Evolutionary conservation across 2,113 vertebrate species (phyloP), one percentile per base, ranked within the genome.

Genomic region (Ceyx melanurus): DNA sequence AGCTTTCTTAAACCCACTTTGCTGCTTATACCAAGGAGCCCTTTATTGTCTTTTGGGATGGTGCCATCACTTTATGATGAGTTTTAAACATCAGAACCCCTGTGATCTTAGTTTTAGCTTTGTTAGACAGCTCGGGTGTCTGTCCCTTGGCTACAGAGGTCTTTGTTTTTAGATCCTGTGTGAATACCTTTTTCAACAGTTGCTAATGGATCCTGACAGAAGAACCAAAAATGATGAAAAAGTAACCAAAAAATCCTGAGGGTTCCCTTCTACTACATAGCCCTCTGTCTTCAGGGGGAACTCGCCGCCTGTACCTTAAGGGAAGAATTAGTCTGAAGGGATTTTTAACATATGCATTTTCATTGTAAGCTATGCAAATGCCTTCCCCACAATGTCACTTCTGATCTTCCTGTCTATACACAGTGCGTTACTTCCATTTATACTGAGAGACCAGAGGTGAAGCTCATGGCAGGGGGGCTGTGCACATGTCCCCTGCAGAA

Each of bases 221-320:
- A 92, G 86, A 94, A 90, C 92, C 82, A 57, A 95, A 94, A 95
- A 78, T 78, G 82, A 95, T 95, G 83, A 96, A 96, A 95, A 95
- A 45, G 6, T 22, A 84, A 96, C 93, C 90, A 96, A 95, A 96
- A 95, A 92, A 56, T 95, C 94, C 94, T 94, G 60, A 88, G 96
- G 93, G 90, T 93, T 96, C 81, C 82, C 83, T 88, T 91, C 80
- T 29, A 57, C 75, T 88, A 80, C 92, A 76, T 77, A 93, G 51
- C 45, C 43, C 21, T 91, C 43, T 90, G 77, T 95, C 93, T 94
- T 96, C 68, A 57, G 80, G 82, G 80, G 82, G 35, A 88, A 88
- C 86, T 90, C 22, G 5, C 76, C 92, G 76, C 35, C 73, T 86
- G 31, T 93, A 88, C 90, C 96, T 92, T 95, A 88, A 86, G 92